These are phyloP conservation scores for Quadroppia sp. DNA, from an alignment of 2,888 invertebrate species.

Conservation along the genomic window DNA sequence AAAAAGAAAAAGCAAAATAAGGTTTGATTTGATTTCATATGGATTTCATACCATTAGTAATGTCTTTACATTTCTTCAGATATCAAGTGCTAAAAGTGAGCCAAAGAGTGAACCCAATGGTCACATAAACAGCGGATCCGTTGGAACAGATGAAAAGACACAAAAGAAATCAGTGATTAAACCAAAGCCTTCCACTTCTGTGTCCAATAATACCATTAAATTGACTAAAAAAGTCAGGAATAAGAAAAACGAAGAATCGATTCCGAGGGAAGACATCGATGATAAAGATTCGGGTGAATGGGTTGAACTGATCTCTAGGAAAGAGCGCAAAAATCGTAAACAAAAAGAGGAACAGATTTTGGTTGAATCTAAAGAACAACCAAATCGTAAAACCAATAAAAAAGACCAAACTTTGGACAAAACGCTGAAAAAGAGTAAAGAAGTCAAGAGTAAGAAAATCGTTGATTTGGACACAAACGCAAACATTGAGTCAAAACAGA, in stretches of 20 bases:
- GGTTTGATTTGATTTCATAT: slow-evolving; percentile 1
- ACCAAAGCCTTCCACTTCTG: background rate
- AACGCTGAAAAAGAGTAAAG: slow-evolving; percentile 46
- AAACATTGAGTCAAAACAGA: background rate
- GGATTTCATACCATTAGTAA: background rate
- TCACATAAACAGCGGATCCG: background rate
- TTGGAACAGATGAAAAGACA: background rate
- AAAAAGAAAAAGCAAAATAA: slow-evolving; percentile 39
- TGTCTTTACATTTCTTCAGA: background rate
- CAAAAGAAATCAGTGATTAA: background rate
- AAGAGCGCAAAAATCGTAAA: slow-evolving; percentile 69
- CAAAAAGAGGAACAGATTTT: slow-evolving; percentile 55
- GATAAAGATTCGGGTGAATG: slow-evolving; percentile 58
- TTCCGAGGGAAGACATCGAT: background rate
- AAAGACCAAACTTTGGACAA: slow-evolving; percentile 56
- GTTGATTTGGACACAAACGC: background rate
- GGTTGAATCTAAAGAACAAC: background rate
- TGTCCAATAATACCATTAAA: background rate
- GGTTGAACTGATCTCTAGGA: slow-evolving; percentile 66
- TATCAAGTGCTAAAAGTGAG: background rate
- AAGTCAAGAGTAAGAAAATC: slow-evolving; percentile 36
- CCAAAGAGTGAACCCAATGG: slow-evolving; percentile 6
- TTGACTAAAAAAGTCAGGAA: background rate
- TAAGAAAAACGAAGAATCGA: background rate
- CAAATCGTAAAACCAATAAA: background rate